These are phyloP conservation scores for Poeciliopsis turneri DNA, from an alignment of 2,797 vertebrate genomes.

Conservation along the genomic window DNA sequence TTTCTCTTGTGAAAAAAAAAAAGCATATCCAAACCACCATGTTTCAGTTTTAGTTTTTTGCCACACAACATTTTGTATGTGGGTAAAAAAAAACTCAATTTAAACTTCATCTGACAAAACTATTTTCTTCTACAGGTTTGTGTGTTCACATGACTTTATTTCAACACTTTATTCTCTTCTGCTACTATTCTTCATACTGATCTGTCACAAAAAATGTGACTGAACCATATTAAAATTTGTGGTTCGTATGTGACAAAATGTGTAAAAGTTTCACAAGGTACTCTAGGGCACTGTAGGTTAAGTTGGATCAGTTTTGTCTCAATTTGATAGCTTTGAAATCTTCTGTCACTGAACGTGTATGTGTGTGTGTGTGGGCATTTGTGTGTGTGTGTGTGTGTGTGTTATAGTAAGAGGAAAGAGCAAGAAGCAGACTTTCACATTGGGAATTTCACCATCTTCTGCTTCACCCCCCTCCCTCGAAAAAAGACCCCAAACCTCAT, in stretches of 20 bases:
- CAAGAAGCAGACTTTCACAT: conserved; percentile 80
- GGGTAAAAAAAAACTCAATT: neutral
- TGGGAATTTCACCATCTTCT: conserved; percentile 76
- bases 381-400: conserved; percentile 3
- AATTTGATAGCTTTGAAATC: conserved; percentile 32
- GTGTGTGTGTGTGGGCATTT: neutral
- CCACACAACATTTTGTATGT: neutral
- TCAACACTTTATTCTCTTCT: neutral
- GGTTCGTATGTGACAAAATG: neutral
- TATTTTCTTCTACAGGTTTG: neutral
- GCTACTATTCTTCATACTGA: neutral
- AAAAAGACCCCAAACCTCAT: conserved; percentile 65
- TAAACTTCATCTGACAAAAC: neutral
- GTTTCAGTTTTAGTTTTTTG: neutral
- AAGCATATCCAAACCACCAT: neutral
- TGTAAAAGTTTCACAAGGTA: neutral
- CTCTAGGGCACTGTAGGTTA: neutral
- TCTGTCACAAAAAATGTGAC: neutral
- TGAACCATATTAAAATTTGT: neutral
- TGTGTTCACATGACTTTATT: neutral
- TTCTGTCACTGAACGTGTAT: conserved; percentile 36
- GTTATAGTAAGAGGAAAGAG: conserved; percentile 67
- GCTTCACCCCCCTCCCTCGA: conserved; percentile 31
- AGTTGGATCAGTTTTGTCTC: neutral
- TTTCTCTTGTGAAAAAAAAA: neutral